Evolutionary conservation across 2,888 invertebrate genomes (phyloP), one percentile per base, ranked within the genome.

Genomic region (Drosophila seclusa): DNA sequence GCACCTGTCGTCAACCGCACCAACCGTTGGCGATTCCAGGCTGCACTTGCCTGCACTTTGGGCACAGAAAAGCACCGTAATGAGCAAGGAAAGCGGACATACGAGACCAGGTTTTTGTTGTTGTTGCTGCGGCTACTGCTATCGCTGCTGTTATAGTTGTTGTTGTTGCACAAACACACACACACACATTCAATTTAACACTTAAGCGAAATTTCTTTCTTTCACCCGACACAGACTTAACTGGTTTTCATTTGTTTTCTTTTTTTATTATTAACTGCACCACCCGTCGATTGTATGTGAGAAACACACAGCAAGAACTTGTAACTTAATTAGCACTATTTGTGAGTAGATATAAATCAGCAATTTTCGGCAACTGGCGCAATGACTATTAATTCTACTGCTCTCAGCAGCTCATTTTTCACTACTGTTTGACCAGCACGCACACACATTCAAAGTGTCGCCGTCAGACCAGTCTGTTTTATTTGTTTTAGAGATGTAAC

Each of bases 41-140:
- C 75, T 82, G 82, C 82, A 74, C 70, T 74, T 70, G 78, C 78
- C 69, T 73, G 78, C 78, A 73, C 78, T 78, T 72, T 81, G 65
- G 78, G 81, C 78, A 77, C 61, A 68, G 67, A 77, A 80, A 77
- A 78, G 81, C 81, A 81, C 78, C 81, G 78, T 85, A 89, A 87
- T 87, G 68, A 90, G 87, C 80, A 87, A 87, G 89, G 85, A 90
- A 87, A 90, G 89, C 87, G 89, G 89, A 88, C 90, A 82, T 86
- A 75, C 83, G 84, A 84, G 89, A 83, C 83, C 72, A 72, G 80
- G 61, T 83, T 81, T 60, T 68, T 64, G 77, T 57, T 76, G 72
- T 54, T 76, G 57, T 49, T 71, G 36, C 24, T 71, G 58, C n/a
- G 62, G 50, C 36, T 60, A 59, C 24, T 52, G 42, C 45, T 45